These are phyloP conservation scores for Solea solea DNA, from an alignment of 2,113 vertebrate species.

Conservation along the genomic window DNA sequence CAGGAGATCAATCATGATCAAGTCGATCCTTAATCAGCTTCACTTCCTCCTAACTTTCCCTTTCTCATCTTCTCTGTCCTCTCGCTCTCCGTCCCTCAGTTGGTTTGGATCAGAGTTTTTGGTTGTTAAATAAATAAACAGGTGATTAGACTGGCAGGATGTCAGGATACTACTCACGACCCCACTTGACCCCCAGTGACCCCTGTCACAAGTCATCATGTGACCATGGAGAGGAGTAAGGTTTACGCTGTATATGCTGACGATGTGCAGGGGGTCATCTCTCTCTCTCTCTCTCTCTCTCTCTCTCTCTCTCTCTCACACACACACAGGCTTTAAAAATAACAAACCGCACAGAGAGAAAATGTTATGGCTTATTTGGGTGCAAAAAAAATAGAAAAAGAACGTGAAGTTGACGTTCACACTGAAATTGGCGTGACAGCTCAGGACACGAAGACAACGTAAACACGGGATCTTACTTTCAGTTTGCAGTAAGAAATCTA, in stretches of 20 bases:
- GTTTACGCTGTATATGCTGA: not conserved
- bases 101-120: slow-evolving; percentile 44
- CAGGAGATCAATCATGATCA: slow-evolving; percentile 8
- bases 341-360: not conserved
- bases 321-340: not conserved
- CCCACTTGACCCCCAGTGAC: slow-evolving; percentile 83
- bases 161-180: slow-evolving; percentile 78
- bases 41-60: slow-evolving; percentile 45
- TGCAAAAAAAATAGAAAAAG: not conserved
- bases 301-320: too few relatives aligned
- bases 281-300: not conserved
- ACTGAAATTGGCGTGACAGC: slow-evolving; percentile 6
- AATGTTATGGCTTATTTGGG: not conserved
- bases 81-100: slow-evolving; percentile 15
- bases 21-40: slow-evolving; percentile 44
- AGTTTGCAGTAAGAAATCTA: not conserved
- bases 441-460: not conserved
- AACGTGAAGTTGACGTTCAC: not conserved
- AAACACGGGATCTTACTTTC: not conserved
- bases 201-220: slow-evolving; percentile 82
- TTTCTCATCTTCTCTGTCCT: slow-evolving; percentile 30
- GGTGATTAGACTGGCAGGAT: slow-evolving; percentile 76
- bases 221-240: slow-evolving; percentile 56
- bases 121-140: slow-evolving; percentile 73
- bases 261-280: not conserved